phyloP scores from a whole-genome alignment of 2,797 vertebrate genomes.

The Alauda arvensis region DNA sequence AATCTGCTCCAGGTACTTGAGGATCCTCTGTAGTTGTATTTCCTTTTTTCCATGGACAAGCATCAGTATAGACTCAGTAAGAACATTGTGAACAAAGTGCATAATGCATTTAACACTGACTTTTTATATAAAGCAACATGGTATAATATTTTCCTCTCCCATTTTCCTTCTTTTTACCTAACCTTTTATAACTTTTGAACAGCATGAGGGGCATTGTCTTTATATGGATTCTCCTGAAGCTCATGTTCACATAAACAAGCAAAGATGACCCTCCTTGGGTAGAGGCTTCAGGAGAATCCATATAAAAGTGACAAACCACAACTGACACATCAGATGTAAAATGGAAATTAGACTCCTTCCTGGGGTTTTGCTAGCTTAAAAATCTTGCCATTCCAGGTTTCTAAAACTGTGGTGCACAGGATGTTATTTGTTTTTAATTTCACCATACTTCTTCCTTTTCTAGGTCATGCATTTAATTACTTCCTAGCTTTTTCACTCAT shows the following conservation, averaged over 20 bases:
- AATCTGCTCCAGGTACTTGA: neutral
- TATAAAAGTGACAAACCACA: neutral
- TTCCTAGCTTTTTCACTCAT: neutral
- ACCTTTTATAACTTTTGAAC: neutral
- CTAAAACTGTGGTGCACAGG: neutral
- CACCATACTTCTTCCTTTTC: neutral
- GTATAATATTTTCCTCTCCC: neutral
- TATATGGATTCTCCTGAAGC: neutral
- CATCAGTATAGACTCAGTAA: neutral
- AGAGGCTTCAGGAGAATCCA: neutral
- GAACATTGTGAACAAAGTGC: neutral
- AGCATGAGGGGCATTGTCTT: neutral
- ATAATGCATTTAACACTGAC: neutral
- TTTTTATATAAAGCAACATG: neutral
- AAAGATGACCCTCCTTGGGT: neutral
- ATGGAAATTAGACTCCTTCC: neutral
- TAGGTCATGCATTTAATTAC: slow-evolving; percentile 1
- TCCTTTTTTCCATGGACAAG: neutral
- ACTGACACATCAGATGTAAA: neutral
- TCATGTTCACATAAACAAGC: neutral
- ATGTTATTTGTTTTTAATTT: neutral
- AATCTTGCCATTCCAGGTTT: neutral
- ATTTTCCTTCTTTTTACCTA: neutral
- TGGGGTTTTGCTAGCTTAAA: neutral
- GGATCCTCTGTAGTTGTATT: neutral